Base-by-base conservation (phyloP, 2,888 invertebrate species). In the Xestia sexstrigata region DNA sequence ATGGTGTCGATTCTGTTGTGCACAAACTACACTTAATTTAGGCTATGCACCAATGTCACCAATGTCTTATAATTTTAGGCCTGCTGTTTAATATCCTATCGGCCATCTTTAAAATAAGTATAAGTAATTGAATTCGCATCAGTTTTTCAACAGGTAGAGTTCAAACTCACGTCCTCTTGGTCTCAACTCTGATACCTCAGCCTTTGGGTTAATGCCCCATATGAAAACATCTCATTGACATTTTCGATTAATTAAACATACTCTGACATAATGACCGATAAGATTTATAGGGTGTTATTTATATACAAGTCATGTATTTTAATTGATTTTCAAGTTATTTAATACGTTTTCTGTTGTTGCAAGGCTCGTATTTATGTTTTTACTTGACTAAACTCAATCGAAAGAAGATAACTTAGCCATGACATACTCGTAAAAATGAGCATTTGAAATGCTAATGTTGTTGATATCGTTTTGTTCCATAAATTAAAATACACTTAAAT, bases 361-460 rank as follows among this genome's bases (percentile, higher is more conserved):
- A 78, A 78, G 74, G 17, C n/a, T 26, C 1, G 0, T 45, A 67
- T 73, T 62, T 55, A 63, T 79, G 23, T 63, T 67, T 60, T 55
- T 42, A 17, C 35, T 52, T 30, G n/a, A 42, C 30, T 58, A 26
- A 67, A 55, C 58, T 77, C 20, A 74, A 68, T 78, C 62, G 30
- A 81, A 60, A 60, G 58, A 74, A 52, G 68, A 78, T 70, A 72
- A 70, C 23, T 42, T 70, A 62, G n/a, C 85, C 85, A 55, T 85
- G 83, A 83, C 78, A 85, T 68, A 75, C 65, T 82, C 66, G 63
- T 79, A 58, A 78, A 82, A 70, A 77, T 58, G 7, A 8, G 60
- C 49, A 83, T 85, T 83, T 81, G 52, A 72, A 82, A 76, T 87
- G 74, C 68, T 65, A 86, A 86, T 86, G 17, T 13, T 0, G 6